These are phyloP conservation scores for Tenualosa thibaudeaui DNA, from an alignment of 2,797 vertebrate genomes.

Conservation along the genomic window DNA sequence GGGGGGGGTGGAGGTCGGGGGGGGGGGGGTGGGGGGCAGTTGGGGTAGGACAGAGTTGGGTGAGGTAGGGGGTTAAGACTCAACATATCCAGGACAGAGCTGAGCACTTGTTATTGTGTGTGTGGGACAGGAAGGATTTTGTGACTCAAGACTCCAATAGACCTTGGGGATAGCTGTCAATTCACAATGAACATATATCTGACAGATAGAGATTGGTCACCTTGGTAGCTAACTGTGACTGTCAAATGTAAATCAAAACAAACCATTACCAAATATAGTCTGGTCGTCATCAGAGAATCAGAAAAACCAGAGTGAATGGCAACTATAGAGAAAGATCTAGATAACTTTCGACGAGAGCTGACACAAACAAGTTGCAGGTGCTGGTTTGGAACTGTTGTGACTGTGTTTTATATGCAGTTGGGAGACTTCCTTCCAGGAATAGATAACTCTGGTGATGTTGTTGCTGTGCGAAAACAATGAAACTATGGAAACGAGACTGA, in stretches of 20 bases:
- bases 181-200: background rate
- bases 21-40: background rate
- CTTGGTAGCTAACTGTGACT: background rate
- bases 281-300: background rate
- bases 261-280: background rate
- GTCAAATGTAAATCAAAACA: background rate
- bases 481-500: conserved; percentile 33
- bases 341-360: background rate
- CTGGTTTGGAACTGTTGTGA: conserved; percentile 7
- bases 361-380: conserved; percentile 33
- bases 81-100: background rate
- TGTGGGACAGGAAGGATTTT: conserved; percentile 14
- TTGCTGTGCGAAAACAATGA: conserved; percentile 35
- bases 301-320: background rate
- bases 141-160: background rate
- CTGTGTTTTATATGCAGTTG: conserved; percentile 30
- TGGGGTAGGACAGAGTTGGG: background rate
- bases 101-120: conserved; percentile 3
- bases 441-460: conserved; percentile 28
- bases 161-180: background rate
- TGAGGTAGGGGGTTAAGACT: background rate
- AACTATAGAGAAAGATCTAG: background rate
- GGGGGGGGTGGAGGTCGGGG: background rate
- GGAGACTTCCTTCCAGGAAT: conserved; percentile 37
- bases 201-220: background rate